Base-by-base conservation (phyloP, 2,113 vertebrate species). In the Illadopsis cleaveri region DNA sequence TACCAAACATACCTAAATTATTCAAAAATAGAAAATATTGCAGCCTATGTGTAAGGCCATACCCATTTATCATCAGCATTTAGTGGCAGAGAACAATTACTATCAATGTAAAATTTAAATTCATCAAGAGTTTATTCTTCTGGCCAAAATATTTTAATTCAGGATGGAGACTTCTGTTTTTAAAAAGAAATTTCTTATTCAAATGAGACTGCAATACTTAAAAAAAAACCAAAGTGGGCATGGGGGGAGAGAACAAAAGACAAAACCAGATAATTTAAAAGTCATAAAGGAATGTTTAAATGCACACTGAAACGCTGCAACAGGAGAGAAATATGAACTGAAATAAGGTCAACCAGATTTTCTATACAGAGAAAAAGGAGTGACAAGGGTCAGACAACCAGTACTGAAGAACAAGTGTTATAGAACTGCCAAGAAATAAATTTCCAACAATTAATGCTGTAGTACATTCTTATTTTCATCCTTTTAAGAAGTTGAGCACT, bases 201-300 rank as follows among this genome's bases (percentile, higher is more conserved):
- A 87, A 90, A 53, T 22, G 9, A 70, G 14, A 85, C 16, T 2
- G 1, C 16, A 69, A 30, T 57, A 73, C 16, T 28, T 24, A 12
- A 47, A 71, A 73, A 53, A 37, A 30, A 27, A 14, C 22, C 11
- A 5, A 14, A 6, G 1, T 0, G 0, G 4, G 0, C 45, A 45
- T 25, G 48, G 5, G 24, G 4, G 6, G 40, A 13, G 15, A 47
- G 8, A 51, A 33, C 15, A 5, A 21, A 71, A 86, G 25, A 80
- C 33, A 86, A 89, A 66, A 44, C 5, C 10, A 62, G 20, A 7
- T 51, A 47, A 72, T 58, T 45, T 68, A 25, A 16, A 86, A 73
- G 11, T 42, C 15, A 56, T 5, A 10, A 75, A 11, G 24, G 2
- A 81, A 69, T 51, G 18, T 60, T 78, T 44, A 92, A 81, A 89